Conservation (phyloP, 2,797 vertebrate genomes). For the Monodelphis domestica region DNA sequence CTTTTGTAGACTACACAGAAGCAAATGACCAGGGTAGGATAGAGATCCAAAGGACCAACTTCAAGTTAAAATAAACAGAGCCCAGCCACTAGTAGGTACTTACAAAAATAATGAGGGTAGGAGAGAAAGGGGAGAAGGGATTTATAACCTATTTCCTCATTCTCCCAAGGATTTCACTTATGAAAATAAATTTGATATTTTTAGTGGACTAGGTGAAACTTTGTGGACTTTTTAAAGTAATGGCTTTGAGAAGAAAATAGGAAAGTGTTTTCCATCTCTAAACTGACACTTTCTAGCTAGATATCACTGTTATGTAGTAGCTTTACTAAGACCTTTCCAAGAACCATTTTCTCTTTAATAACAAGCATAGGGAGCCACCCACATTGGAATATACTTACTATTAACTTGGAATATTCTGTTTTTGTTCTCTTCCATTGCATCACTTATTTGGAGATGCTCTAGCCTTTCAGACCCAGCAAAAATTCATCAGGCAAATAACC, state of each 20-base stretch:
- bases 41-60: slow-evolving; percentile 11
- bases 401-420: background rate
- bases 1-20: background rate
- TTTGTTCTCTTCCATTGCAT: background rate
- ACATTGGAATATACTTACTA: background rate
- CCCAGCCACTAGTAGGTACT: slow-evolving; percentile 51
- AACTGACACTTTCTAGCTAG: slow-evolving; percentile 27
- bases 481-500: background rate
- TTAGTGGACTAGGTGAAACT: slow-evolving; percentile 25
- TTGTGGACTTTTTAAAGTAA: background rate
- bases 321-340: background rate
- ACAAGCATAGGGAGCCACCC: background rate
- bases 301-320: slow-evolving; percentile 14
- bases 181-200: slow-evolving; percentile 75
- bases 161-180: slow-evolving; percentile 65
- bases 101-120: slow-evolving; percentile 32
- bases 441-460: slow-evolving; percentile 14
- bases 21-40: background rate
- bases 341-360: background rate
- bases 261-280: slow-evolving; percentile 41
- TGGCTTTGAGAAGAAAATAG: slow-evolving; percentile 61
- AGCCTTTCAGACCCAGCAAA: background rate
- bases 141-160: slow-evolving; percentile 71
- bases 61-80: slow-evolving; percentile 64
- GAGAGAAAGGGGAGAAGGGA: slow-evolving; percentile 12